Evolutionary conservation across 2,113 vertebrate genomes (phyloP).

Genomic region (Embiotoca jacksoni): DNA sequence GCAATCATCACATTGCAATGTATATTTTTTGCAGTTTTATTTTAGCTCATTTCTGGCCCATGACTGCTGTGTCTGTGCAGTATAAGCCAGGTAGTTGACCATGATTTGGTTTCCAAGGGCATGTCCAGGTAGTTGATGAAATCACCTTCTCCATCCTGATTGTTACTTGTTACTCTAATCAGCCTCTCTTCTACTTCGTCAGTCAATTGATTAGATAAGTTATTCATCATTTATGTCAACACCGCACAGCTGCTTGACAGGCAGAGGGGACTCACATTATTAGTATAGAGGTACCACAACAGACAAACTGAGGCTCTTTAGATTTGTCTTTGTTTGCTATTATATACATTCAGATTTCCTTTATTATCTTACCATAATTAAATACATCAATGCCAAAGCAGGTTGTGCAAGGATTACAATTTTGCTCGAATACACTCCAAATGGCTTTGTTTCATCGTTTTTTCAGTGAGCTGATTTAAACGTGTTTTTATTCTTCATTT

Average conservation of each 20-base stretch:
- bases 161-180: constrained; percentile 57
- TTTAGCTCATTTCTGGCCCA: not conserved
- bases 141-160: constrained; percentile 58
- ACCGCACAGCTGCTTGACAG: not conserved
- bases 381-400: too few species aligned
- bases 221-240: constrained; percentile 54
- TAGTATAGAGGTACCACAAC: not conserved
- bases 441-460: too few species aligned
- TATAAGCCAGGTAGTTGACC: constrained; percentile 20
- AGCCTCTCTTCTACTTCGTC: constrained; percentile 54
- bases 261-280: not conserved
- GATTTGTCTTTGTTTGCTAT: not conserved
- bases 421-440: not conserved
- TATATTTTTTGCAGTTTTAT: not conserved
- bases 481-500: too few species aligned
- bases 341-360: too few species aligned
- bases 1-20: too few species aligned
- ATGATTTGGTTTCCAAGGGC: not conserved
- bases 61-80: not conserved
- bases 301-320: not conserved
- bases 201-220: constrained; percentile 67
- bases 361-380: too few species aligned
- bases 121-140: constrained; percentile 47
- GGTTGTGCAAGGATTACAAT: not conserved
- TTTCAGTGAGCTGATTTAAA: not conserved